phyloP scores from a whole-genome alignment of 2,888 invertebrate genomes.

The Calliscelio sp. region DNA sequence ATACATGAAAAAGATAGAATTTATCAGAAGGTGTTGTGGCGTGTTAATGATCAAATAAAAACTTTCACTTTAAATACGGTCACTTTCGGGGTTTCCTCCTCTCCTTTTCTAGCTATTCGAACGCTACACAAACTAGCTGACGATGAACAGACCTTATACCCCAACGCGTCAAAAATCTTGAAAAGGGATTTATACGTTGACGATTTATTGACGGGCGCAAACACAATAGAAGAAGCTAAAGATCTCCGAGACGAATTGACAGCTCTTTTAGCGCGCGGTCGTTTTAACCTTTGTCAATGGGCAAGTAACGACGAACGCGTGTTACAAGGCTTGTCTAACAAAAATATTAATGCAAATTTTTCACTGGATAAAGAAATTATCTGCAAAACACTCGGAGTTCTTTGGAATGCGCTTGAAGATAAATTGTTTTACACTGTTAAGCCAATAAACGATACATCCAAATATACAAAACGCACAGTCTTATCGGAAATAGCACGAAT shows the following conservation, averaged over 20 bases:
- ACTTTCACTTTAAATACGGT: not conserved
- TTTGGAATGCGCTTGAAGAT: not conserved
- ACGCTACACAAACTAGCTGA: not conserved
- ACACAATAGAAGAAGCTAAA: not conserved
- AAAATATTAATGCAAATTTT: not conserved
- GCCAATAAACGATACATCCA: not conserved
- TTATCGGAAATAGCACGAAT: not conserved
- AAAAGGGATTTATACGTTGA: not conserved
- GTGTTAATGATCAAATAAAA: not conserved
- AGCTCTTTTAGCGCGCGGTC: not conserved
- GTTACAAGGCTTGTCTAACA: not conserved
- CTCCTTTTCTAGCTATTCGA: not conserved
- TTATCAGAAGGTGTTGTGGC: not conserved
- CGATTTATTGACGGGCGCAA: not conserved
- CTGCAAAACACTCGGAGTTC: not conserved
- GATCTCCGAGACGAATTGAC: not conserved
- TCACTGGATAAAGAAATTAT: not conserved
- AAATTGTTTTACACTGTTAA: not conserved
- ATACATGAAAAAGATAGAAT: not conserved
- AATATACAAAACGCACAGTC: not conserved
- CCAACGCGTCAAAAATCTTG: not conserved
- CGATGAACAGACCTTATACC: not conserved
- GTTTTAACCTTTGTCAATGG: not conserved
- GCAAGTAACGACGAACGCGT: not conserved
- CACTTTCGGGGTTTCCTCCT: not conserved